Conservation (phyloP, 2,113 vertebrate species). For the Oceanodroma tethys region DNA sequence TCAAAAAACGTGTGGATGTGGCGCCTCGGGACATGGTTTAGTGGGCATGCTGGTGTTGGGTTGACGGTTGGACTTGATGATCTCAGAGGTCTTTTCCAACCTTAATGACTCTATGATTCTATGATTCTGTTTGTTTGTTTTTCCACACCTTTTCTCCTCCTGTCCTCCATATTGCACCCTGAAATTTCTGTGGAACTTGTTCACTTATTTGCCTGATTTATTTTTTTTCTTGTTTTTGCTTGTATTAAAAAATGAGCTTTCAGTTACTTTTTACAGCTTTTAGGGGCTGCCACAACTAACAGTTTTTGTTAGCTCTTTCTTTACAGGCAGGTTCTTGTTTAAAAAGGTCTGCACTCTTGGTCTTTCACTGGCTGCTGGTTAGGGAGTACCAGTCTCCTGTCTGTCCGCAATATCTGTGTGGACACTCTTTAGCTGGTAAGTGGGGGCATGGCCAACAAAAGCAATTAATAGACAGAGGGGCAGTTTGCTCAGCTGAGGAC, state of each 20-base stretch:
- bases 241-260: neutral
- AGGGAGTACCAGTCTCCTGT: neutral
- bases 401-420: neutral
- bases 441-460: neutral
- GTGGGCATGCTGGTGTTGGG: too few species aligned
- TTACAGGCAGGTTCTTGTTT: neutral
- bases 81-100: too few species aligned
- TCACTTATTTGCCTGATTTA: neutral
- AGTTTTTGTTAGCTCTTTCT: neutral
- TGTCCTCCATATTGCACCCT: fast-evolving
- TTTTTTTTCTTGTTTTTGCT: fast-evolving
- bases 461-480: neutral
- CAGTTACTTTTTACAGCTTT: neutral
- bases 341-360: neutral
- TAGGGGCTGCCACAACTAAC: neutral
- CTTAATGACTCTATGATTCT: too few species aligned
- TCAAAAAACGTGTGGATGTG: too few species aligned
- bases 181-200: neutral
- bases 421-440: neutral
- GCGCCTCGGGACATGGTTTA: too few species aligned
- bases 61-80: too few species aligned
- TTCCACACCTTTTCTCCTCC: neutral
- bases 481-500: neutral
- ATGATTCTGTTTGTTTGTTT: neutral
- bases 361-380: neutral